phyloP scores from a whole-genome alignment of 1,140 invertebrate species.

The Macrosteles quadrilineatus region DNA sequence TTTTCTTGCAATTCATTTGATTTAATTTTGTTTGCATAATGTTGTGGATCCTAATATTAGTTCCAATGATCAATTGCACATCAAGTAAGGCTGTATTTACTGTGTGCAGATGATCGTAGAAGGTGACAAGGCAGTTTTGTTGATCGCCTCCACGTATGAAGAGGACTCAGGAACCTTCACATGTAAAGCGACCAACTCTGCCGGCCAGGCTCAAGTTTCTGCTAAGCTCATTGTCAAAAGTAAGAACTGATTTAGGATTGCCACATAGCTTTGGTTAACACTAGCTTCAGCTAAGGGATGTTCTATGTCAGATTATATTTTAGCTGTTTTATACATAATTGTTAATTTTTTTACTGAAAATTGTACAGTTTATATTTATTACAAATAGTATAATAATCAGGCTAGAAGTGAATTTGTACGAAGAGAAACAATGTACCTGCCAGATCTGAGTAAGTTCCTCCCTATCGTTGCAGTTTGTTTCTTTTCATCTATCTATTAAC shows the following conservation, averaged over 20 bases:
- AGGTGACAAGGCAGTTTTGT: conserved; percentile 82
- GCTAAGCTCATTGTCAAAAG: conserved; percentile 95
- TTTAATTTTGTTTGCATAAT: too few relatives aligned
- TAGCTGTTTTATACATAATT: background rate
- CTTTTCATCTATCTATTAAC: conserved; percentile 18
- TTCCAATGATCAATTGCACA: too few relatives aligned
- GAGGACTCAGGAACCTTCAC: conserved; percentile 93
- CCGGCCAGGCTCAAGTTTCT: conserved; percentile 88
- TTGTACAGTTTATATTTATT: too few relatives aligned
- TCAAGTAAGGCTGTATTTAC: too few relatives aligned
- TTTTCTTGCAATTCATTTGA: too few relatives aligned
- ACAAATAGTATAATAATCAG: too few relatives aligned
- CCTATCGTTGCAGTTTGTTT: conserved; percentile 14
- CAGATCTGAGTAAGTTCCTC: conserved; percentile 6
- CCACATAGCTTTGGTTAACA: conserved; percentile 22
- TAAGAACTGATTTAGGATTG: conserved; percentile 74
- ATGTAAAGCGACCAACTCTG: conserved; percentile 85
- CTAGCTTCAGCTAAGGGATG: conserved; percentile 17
- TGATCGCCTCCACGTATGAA: conserved; percentile 90
- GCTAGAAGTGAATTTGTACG: conserved; percentile 1
- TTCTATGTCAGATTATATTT: conserved; percentile 17
- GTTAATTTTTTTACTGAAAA: conserved; percentile 8
- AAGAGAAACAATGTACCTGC: conserved; percentile 25
- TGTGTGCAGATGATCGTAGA: conserved; percentile 93
- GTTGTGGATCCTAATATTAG: too few relatives aligned